phyloP scores from a whole-genome alignment of 2,888 invertebrate species.

The Mellilla xanthometata region DNA sequence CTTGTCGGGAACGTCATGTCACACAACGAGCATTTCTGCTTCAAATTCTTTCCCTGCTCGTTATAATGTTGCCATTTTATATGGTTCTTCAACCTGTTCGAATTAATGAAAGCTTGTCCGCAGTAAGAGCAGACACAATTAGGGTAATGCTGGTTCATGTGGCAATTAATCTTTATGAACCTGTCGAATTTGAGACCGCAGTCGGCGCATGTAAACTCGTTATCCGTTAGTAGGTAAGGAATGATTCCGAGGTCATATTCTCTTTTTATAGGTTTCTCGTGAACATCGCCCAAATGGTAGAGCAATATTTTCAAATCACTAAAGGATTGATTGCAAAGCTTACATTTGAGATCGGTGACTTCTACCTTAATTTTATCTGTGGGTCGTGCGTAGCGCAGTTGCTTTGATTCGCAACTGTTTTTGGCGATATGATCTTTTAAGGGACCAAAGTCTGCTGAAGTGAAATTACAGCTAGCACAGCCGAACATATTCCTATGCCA shows the following conservation, averaged over 20 bases:
- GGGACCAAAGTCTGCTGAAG: slow-evolving; percentile 2
- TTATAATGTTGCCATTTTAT: neutral
- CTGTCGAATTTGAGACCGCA: slow-evolving; percentile 7
- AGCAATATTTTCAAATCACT: neutral
- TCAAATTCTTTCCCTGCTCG: neutral
- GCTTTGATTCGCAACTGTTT: neutral
- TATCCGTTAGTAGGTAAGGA: slow-evolving; percentile 4
- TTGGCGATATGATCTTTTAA: neutral
- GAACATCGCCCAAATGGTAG: slow-evolving; percentile 2
- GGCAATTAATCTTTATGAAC: slow-evolving; percentile 24
- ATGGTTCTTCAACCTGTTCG: slow-evolving; percentile 1
- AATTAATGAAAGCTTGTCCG: slow-evolving; percentile 2
- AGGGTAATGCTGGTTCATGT: slow-evolving; percentile 25
- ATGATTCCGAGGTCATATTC: slow-evolving; percentile 1
- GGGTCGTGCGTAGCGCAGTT: neutral
- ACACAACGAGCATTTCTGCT: slow-evolving; percentile 2
- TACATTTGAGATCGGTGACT: slow-evolving; percentile 19
- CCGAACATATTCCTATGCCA: slow-evolving; percentile 19
- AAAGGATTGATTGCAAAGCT: slow-evolving; percentile 11
- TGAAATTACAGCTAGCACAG: slow-evolving; percentile 16
- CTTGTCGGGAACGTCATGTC: slow-evolving; percentile 6
- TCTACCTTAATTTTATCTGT: slow-evolving; percentile 21
- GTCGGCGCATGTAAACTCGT: slow-evolving; percentile 4
- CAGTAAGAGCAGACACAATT: slow-evolving; percentile 13
- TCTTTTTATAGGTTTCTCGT: slow-evolving; percentile 5